Evolutionary conservation across 92 coral and sea anemone species (phyloP).

Genomic region (Pocillopora grandis): DNA sequence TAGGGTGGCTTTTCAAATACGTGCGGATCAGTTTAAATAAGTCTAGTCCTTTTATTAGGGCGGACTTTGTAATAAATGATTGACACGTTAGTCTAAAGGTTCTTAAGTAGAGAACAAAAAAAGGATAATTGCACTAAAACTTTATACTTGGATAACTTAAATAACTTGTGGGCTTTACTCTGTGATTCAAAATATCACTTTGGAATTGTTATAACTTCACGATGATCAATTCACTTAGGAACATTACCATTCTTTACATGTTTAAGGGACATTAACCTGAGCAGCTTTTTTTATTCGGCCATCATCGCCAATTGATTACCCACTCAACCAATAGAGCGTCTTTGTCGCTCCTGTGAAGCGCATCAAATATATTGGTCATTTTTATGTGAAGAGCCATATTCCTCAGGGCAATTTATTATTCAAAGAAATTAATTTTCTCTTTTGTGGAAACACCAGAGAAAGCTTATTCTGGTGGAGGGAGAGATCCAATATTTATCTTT

Average conservation of each 20-base stretch:
- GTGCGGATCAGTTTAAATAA: slow-evolving; percentile 3
- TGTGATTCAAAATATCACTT: no score
- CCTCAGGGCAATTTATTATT: no score
- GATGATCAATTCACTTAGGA: neutral
- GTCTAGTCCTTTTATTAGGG: slow-evolving; percentile 2
- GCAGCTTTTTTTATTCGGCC: no score
- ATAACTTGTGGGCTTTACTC: no score
- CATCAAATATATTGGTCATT: neutral
- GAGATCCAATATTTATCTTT: no score
- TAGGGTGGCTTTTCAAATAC: neutral
- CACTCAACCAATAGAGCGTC: neutral
- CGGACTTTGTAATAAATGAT: slow-evolving; percentile 29
- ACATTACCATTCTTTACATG: neutral
- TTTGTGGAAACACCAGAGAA: no score
- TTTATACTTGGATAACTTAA: no score
- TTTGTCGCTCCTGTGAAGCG: neutral
- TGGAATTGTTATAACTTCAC: neutral
- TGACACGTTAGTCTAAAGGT: neutral
- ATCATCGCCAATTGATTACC: neutral
- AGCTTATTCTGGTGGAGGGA: no score
- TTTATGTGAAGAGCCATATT: no score
- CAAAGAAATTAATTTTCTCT: no score
- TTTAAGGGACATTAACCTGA: neutral
- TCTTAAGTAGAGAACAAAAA: neutral
- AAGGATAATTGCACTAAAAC: neutral